Percentiles rank a stretch among this genome's conserved stretches.
Conservation (phyloP, 2,113 vertebrate species). For the Trichechus manatus region DNA sequence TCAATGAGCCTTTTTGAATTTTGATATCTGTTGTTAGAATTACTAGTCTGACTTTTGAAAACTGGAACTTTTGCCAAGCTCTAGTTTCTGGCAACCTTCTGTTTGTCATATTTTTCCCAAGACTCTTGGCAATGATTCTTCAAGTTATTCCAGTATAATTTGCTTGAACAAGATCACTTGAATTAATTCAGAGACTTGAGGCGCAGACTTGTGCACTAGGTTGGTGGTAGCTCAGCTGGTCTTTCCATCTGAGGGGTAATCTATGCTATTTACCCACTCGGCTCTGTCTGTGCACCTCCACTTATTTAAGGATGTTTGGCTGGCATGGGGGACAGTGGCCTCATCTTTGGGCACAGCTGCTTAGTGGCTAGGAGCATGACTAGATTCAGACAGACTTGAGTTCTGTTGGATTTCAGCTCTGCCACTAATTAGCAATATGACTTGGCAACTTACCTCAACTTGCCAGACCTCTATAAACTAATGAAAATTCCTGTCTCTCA, state of each 20-base stretch:
- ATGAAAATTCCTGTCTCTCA: background rate
- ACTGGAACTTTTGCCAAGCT: background rate
- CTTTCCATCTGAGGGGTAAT: background rate
- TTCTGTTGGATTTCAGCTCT: background rate
- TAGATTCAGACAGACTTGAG: background rate
- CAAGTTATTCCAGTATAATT: background rate
- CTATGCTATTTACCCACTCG: background rate
- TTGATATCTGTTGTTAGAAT: constrained; percentile 14
- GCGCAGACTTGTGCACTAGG: background rate
- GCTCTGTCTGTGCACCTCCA: background rate
- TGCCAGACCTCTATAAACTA: background rate
- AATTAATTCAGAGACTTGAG: background rate
- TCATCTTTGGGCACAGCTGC: background rate
- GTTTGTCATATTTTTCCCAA: constrained; percentile 23
- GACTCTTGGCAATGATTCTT: background rate
- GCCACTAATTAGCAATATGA: background rate
- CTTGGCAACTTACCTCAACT: background rate
- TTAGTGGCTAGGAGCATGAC: background rate
- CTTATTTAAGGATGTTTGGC: background rate
- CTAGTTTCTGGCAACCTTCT: background rate
- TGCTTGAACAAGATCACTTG: background rate
- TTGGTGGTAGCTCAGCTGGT: background rate
- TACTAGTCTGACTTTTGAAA: background rate
- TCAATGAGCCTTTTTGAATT: background rate
- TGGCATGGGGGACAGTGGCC: background rate